Base-by-base conservation (phyloP, 2,888 invertebrate species). In the Agonum fuliginosum region DNA sequence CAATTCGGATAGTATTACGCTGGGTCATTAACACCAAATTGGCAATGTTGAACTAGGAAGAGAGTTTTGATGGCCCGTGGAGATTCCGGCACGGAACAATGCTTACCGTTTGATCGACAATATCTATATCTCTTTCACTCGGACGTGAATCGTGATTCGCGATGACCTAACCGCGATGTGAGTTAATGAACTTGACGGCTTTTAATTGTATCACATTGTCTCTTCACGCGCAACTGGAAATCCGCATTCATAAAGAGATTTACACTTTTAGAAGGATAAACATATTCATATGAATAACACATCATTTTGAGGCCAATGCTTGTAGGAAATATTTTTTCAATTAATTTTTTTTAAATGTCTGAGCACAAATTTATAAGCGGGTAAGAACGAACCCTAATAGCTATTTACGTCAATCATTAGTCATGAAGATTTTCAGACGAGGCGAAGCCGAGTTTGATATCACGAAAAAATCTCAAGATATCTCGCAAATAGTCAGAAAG, bases 11-110 rank as follows among this genome's bases (percentile, higher is more conserved):
- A 65, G 46, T 41, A 46, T 30, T 37, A 34, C 30, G 67, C 51
- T 75, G 24, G 75, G 75, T 75, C 75, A 67, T 75, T 75, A 75
- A 75, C 75, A 75, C 75, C 27, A 75, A 75, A 75, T 75, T 75
- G 67, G 75, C 75, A 75, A 75, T 51, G 48, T 17, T 46, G 74
- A 74, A 74, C 74, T 62, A 75, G 75, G 75, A 75, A 75, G 41
- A 43, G 67, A 75, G 75, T 75, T 67, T 75, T 75, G 75, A 75
- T 75, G 22, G 65, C 65, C 43, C 75, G 19, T 27, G 12, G 43
- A 27, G 24, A 67, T 75, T 48, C 48, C 67, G 51, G 8, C 8
- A 14, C 24, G 34, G 67, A 75, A 75, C 67, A 75, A 75, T 75
- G 75, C 67, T n/a, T 65, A 51, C 30, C 20, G 67, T 75, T 62